Conservation (phyloP, 2,888 invertebrate species). For the Euplagia quadripunctaria region DNA sequence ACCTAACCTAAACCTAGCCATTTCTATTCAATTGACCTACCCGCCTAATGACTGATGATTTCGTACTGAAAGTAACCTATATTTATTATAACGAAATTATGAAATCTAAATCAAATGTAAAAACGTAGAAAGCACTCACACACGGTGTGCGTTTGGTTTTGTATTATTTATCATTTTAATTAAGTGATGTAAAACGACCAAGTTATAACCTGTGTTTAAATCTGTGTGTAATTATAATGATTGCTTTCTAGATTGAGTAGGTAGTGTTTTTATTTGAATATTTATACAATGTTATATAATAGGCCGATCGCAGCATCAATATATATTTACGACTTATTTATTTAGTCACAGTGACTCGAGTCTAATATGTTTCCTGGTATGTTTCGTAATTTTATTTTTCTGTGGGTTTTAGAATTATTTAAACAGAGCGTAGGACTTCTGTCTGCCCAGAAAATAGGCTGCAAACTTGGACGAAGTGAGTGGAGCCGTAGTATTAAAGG, state of each 20-base stretch:
- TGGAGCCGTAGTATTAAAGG: no score
- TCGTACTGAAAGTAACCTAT: no score
- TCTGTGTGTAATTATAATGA: not conserved
- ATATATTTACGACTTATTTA: not conserved
- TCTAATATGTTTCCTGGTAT: not conserved
- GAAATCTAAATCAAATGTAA: no score
- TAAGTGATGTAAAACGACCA: not conserved
- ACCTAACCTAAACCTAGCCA: no score
- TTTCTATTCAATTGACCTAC: no score
- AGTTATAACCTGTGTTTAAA: not conserved
- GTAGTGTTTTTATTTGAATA: not conserved
- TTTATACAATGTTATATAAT: not conserved
- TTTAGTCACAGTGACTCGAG: not conserved
- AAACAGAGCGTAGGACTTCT: no score
- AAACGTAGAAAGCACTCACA: not conserved
- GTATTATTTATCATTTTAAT: not conserved
- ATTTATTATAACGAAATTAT: no score
- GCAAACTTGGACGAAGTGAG: no score
- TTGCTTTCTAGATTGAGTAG: not conserved
- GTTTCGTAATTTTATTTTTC: not conserved
- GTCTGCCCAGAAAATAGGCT: no score
- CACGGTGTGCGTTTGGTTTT: not conserved
- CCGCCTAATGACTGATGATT: no score
- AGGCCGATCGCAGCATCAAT: not conserved
- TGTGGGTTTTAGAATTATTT: not conserved